Conservation (phyloP, 2,113 vertebrate species). For the Vombatus ursinus region DNA sequence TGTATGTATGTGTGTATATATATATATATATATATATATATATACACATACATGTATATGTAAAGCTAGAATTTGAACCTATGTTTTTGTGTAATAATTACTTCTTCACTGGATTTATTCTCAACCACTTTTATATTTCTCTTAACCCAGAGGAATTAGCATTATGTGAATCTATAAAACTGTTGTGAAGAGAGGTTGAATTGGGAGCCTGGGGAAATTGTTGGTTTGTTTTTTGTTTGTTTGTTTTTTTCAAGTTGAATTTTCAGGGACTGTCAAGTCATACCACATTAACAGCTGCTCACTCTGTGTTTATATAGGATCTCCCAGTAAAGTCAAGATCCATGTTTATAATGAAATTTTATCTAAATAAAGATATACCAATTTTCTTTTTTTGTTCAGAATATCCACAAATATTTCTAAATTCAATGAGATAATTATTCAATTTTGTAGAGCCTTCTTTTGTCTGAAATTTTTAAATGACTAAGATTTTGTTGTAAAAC, state of each 20-base stretch:
- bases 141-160: neutral
- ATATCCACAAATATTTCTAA: conserved; percentile 1
- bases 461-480: neutral
- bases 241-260: neutral
- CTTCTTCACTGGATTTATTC: neutral
- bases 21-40: too few species aligned
- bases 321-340: neutral
- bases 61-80: neutral
- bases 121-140: neutral
- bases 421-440: conserved; percentile 10
- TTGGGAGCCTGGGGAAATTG: neutral
- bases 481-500: neutral
- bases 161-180: neutral
- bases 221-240: too few species aligned
- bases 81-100: neutral
- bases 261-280: neutral
- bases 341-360: neutral
- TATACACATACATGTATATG: too few species aligned
- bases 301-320: neutral
- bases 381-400: neutral
- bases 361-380: neutral
- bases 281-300: neutral
- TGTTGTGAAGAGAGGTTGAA: neutral
- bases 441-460: neutral
- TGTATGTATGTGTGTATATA: too few species aligned